Conservation (phyloP, 1,140 invertebrate genomes). For the Rhopalosiphum maidis region DNA sequence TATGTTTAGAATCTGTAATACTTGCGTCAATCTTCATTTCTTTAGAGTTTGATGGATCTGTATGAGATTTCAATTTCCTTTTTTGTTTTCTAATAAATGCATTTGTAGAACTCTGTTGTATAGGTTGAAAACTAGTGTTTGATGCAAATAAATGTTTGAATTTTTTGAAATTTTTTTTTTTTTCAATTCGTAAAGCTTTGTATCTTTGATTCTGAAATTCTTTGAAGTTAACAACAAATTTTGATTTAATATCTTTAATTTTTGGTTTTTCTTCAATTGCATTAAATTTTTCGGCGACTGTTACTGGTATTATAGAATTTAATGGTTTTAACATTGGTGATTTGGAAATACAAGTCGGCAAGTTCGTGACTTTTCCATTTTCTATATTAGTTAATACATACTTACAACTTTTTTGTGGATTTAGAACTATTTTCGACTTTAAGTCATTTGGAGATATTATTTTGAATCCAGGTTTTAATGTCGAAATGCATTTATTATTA, state of each 20-base stretch:
- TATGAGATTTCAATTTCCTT: not conserved
- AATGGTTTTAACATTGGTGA: not conserved
- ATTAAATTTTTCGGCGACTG: not conserved
- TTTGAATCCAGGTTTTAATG: not conserved
- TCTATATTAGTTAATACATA: not conserved
- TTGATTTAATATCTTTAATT: not conserved
- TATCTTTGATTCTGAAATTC: not conserved
- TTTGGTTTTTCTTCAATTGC: not conserved
- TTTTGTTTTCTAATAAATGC: not conserved
- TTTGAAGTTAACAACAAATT: not conserved
- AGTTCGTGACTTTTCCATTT: not conserved
- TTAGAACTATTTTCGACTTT: constrained; percentile 2
- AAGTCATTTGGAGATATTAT: not conserved
- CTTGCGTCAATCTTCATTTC: not conserved
- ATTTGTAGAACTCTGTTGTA: not conserved
- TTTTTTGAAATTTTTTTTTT: not conserved
- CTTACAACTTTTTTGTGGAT: not conserved
- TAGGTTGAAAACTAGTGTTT: not conserved
- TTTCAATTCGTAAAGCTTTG: not conserved
- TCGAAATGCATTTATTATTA: not conserved
- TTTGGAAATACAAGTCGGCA: not conserved
- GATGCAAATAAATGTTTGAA: not conserved
- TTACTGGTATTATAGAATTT: not conserved
- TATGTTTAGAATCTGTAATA: not conserved
- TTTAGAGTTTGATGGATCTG: not conserved